Evolutionary conservation across 2,797 vertebrate species (phyloP).

Genomic region (Falco novaeseelandiae): DNA sequence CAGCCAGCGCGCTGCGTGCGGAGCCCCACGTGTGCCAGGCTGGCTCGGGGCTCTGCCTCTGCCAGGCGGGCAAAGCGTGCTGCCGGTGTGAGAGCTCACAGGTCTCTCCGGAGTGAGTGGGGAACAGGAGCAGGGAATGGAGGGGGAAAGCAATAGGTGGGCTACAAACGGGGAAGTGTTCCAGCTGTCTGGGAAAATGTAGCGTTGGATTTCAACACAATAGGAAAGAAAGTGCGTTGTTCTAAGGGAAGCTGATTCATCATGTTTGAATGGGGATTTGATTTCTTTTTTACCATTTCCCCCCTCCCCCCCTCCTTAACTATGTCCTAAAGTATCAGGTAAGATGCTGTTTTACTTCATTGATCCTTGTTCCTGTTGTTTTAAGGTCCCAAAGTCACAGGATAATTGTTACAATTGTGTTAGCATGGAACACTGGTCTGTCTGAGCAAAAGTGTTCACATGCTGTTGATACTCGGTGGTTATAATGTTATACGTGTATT

Average conservation of each 20-base stretch:
- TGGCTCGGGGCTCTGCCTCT: background rate
- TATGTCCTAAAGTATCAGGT: background rate
- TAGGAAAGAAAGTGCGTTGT: background rate
- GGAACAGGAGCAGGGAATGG: background rate
- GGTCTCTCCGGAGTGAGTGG: background rate
- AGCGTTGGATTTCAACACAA: background rate
- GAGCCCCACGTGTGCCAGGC: fast-evolving
- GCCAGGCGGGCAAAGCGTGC: background rate
- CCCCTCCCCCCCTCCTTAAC: background rate
- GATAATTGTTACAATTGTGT: background rate
- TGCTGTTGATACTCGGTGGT: background rate
- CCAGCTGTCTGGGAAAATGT: background rate
- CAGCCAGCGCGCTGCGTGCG: background rate
- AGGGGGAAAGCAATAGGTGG: background rate
- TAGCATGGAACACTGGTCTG: fast-evolving
- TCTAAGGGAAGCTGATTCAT: background rate
- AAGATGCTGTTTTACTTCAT: background rate
- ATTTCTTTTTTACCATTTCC: background rate
- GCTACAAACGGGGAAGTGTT: background rate
- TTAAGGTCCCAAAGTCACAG: background rate
- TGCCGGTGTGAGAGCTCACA: background rate
- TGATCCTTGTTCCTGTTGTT: background rate
- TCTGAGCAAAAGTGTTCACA: background rate
- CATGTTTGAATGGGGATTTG: background rate
- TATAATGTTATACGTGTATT: background rate